Evolutionary conservation across 2,888 invertebrate genomes (phyloP), one percentile per base, ranked within the genome.

Genomic region (Siphlonurus alternatus): DNA sequence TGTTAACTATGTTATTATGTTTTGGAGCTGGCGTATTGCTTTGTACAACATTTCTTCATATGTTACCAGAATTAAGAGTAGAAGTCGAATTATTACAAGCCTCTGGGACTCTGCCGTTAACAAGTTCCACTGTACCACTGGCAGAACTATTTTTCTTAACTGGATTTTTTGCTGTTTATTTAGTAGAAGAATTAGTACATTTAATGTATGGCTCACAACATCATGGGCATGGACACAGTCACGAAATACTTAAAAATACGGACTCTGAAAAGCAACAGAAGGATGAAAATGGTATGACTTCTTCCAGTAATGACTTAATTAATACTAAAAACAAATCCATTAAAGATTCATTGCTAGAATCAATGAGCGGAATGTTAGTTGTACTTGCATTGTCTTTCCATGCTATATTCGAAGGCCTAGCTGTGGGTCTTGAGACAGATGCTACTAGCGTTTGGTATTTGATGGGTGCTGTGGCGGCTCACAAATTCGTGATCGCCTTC

Each of bases 1-100:
- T 5, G 15, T 38, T 60, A 18, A 79, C 83, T 70, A 76, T 85
- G 20, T 74, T 89, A 23, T 76, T 91, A 23, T 85, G 88, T n/a
- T 86, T 90, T 68, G 91, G 90, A 19, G 91, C 90, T n/a, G 91
- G 91, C 10, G 90, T 91, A 0, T 76, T 92, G 20, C 76, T 92
- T 53, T 85, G 86, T 67, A 91, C 91, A 1, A 89, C 89, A 2
- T 89, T 92, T 72, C 75, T 89, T 68, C 91, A 92, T 71, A 77
- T 92, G 70, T 76, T 90, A 64, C 91, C 91, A 1, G 91, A 91
- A 77, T 86, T 91, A 0, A 76, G 82, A 10, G 86, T 89, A 70
- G 81, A 81, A 65, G 80, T 89, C 10, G 77, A 81, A n/a, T 74
- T 79, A 61, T 76, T 88, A 66, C 80, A 83, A 70, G 5, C 22